Evolutionary conservation across 2,113 vertebrate genomes (phyloP).

Genomic region (Melanocharis versteri): DNA sequence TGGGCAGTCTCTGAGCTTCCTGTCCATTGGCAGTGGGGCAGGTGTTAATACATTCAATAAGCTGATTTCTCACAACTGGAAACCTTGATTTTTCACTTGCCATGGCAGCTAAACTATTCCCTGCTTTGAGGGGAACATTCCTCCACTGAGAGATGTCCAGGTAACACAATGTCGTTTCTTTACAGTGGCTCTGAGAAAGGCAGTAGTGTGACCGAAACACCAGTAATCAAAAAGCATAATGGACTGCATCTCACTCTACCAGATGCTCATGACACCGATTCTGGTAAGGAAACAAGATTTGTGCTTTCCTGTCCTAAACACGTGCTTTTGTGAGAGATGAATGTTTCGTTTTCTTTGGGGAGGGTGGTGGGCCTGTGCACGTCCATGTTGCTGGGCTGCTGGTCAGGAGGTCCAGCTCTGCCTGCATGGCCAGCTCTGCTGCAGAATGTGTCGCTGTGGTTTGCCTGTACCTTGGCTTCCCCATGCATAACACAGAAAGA

Average conservation of each 20-base stretch:
- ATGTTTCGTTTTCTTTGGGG: not conserved
- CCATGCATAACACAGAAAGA: not conserved
- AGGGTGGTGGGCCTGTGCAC: rapidly evolving
- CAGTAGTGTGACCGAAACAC: slow-evolving; percentile 81
- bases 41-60: not conserved
- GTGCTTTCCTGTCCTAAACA: not conserved
- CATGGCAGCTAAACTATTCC: not conserved
- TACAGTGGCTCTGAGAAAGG: slow-evolving; percentile 89
- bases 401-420: not conserved
- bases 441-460: not conserved
- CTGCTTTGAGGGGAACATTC: not conserved
- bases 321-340: not conserved
- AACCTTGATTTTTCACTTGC: not conserved
- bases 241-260: slow-evolving; percentile 87
- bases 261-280: slow-evolving; percentile 87
- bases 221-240: slow-evolving; percentile 78
- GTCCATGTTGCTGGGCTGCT: rapidly evolving
- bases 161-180: slow-evolving; percentile 24
- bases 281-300: slow-evolving; percentile 74
- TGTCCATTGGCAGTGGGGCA: not conserved
- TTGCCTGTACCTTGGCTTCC: not conserved
- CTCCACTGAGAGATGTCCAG: not conserved
- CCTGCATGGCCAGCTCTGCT: not conserved
- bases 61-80: not conserved
- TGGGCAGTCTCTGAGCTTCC: not conserved